Evolutionary conservation across 2,113 vertebrate genomes (phyloP).

Genomic region (Zosterops borbonicus): DNA sequence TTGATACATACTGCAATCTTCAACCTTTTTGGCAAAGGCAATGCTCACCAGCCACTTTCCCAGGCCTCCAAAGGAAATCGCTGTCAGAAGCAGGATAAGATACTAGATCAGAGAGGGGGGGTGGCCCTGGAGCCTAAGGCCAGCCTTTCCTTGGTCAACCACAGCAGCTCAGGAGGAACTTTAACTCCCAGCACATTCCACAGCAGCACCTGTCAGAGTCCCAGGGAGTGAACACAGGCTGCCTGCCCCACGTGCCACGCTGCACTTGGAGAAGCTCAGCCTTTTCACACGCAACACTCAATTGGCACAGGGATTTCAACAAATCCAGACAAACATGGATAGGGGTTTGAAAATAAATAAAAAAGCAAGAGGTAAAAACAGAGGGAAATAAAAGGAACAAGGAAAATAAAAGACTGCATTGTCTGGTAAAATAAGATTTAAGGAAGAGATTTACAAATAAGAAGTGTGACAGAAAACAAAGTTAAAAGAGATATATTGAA

Average conservation of each 20-base stretch:
- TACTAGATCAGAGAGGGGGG: not conserved
- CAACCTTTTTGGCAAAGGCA: not conserved
- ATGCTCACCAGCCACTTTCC: not conserved
- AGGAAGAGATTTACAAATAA: not conserved
- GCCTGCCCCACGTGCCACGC: accelerated
- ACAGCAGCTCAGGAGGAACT: not conserved
- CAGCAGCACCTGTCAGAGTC: not conserved
- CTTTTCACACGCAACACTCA: accelerated
- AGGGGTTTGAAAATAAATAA: not conserved
- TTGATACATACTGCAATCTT: not conserved
- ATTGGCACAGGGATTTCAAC: accelerated
- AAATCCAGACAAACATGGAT: not conserved
- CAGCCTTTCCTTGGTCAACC: not conserved
- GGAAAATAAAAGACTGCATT: not conserved
- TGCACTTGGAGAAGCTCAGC: accelerated
- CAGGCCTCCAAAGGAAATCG: not conserved
- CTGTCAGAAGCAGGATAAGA: conserved; percentile 5
- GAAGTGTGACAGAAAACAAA: not conserved
- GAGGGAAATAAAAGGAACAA: not conserved
- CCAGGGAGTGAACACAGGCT: accelerated
- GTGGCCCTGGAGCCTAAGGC: not conserved
- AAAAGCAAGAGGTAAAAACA: not conserved
- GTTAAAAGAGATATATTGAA: not conserved
- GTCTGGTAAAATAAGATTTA: not conserved
- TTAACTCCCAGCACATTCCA: not conserved